A percentile compares a stretch with the other conserved stretches of the same genome.
Evolutionary conservation across 2,888 invertebrate genomes (phyloP).

Genomic region (Oscheius sp.): DNA sequence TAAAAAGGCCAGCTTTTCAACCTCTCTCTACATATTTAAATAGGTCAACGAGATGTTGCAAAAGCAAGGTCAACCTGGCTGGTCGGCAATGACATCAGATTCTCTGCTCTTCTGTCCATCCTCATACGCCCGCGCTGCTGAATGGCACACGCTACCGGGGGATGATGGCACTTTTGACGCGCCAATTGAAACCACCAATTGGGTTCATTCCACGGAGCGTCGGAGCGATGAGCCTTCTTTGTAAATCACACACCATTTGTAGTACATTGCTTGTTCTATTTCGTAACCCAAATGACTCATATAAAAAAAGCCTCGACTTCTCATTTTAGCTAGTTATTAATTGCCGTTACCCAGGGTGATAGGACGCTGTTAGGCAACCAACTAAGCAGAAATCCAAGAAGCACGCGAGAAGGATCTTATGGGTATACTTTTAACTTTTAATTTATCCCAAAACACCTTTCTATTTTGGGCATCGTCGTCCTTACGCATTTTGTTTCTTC

Average conservation of each 20-base stretch:
- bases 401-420: too few relatives aligned
- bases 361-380: too few relatives aligned
- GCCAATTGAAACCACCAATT: slow-evolving; percentile 37
- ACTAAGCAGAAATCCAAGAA: too few relatives aligned
- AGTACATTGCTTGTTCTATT: neutral
- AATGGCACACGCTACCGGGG: slow-evolving; percentile 33
- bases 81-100: slow-evolving; percentile 27
- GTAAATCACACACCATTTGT: slow-evolving; percentile 8
- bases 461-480: too few relatives aligned
- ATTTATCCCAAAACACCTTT: too few relatives aligned
- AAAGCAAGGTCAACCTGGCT: neutral
- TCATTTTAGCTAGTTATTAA: neutral
- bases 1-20: neutral
- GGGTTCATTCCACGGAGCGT: slow-evolving; percentile 25
- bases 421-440: too few relatives aligned
- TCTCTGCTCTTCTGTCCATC: neutral
- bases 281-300: neutral
- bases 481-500: neutral
- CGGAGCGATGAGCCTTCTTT: neutral
- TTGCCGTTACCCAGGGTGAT: neutral
- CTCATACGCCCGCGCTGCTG: slow-evolving; percentile 28
- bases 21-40: neutral
- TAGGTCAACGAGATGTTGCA: neutral
- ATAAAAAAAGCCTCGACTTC: neutral
- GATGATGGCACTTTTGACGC: slow-evolving; percentile 37